Conservation (phyloP, 2,113 vertebrate genomes). For the Cairina moschata region DNA sequence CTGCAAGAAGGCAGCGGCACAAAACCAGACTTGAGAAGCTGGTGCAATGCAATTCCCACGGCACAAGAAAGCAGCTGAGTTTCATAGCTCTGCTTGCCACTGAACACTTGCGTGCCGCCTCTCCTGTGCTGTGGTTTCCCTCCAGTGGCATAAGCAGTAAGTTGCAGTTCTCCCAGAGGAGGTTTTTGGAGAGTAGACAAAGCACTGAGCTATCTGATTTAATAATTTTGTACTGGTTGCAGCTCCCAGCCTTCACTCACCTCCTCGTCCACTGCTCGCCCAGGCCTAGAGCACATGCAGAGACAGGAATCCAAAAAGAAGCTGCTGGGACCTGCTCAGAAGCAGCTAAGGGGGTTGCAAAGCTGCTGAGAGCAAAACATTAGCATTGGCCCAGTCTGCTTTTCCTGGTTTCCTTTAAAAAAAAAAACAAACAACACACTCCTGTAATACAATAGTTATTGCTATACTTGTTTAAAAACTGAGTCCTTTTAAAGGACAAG, state of each 20-base stretch:
- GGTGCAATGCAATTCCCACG: fast-evolving
- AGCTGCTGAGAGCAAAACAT: not conserved
- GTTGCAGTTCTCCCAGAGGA: not conserved
- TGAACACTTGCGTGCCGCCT: not conserved
- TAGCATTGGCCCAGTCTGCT: fast-evolving
- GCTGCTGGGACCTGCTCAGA: fast-evolving
- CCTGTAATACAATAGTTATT: not conserved
- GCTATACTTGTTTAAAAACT: not conserved
- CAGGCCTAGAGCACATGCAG: fast-evolving
- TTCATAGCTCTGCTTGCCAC: not conserved
- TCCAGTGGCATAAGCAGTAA: not conserved
- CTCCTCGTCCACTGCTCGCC: not conserved
- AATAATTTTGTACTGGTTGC: fast-evolving
- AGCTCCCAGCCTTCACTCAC: not conserved
- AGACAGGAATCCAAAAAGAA: fast-evolving
- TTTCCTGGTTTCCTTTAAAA: too few species aligned
- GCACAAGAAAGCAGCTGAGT: not conserved
- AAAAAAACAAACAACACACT: too few species aligned
- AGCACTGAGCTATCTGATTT: fast-evolving
- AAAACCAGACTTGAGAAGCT: not conserved
- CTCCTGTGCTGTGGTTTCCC: not conserved
- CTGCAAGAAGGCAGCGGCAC: fast-evolving
- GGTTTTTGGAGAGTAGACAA: fast-evolving
- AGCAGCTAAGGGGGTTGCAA: not conserved
- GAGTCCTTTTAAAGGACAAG: not conserved